Evolutionary conservation across 2,113 vertebrate species (phyloP).

Genomic region (Lanius collurio): DNA sequence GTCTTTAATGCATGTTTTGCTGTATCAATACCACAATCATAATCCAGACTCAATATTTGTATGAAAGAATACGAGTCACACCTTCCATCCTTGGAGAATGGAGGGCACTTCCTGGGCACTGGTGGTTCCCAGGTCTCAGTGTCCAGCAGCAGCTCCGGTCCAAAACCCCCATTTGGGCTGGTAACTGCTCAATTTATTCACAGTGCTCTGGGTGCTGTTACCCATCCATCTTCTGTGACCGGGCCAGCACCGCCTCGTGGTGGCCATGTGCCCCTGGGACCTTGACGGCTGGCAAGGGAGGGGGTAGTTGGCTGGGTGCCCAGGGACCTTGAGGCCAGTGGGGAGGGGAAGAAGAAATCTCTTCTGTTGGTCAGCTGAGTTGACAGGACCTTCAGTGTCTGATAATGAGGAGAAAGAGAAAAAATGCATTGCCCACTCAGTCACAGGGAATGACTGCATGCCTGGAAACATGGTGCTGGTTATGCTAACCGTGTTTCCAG

Average conservation of each 20-base stretch:
- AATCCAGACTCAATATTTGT: not conserved
- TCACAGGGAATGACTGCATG: not conserved
- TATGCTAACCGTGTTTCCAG: not conserved
- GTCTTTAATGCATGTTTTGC: not conserved
- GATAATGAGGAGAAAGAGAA: not conserved
- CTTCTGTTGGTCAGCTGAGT: not conserved
- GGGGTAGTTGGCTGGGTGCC: rapidly evolving
- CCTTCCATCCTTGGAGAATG: not conserved
- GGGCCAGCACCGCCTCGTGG: not conserved
- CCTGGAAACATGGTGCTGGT: not conserved
- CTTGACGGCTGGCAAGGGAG: not conserved
- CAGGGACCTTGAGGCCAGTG: not conserved
- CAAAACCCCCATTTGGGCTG: not conserved
- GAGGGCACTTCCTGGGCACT: not conserved
- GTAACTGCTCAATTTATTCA: not conserved
- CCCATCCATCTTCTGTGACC: rapidly evolving
- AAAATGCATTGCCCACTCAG: rapidly evolving
- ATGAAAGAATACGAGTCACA: not conserved
- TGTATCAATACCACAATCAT: not conserved
- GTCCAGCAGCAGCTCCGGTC: not conserved
- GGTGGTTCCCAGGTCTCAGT: rapidly evolving
- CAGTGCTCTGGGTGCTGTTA: not conserved
- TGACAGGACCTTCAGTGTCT: not conserved
- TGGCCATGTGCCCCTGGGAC: not conserved
- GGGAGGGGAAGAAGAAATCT: not conserved